Evolutionary conservation across 2,888 invertebrate genomes (phyloP), one percentile per base, ranked within the genome.

Genomic region (Hirudinaria manillensis): DNA sequence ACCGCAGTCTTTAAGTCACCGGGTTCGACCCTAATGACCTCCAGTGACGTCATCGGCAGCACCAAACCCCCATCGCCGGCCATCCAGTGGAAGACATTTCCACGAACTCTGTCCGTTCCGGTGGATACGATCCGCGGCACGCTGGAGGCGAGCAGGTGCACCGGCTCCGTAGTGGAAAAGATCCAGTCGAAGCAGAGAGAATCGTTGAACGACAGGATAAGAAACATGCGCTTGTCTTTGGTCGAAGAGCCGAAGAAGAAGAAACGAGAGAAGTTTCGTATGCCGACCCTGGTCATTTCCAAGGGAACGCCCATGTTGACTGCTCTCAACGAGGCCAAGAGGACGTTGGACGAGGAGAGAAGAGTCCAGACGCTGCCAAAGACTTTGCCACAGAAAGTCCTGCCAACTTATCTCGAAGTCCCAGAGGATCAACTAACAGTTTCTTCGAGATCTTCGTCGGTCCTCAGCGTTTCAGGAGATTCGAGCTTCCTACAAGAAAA

Each of bases 151-250:
- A 32, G 29, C 61, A 34, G 36, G 21, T 55, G 61, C 16, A 24
- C 55, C 6, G 2, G n/a, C 10, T 72, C 72, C 21, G 72, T 72
- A 32, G 56, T 72, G 16, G 72, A 72, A 34, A 29, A 29, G 34
- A 7, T 72, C 3, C 53, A 72, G 24, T 56, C 55, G 56, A 72
- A 72, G 56, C 72, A 72, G n/a, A 51, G 72, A 16, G 72, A 72
- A 21, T 29, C 36, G n/a, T 56, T 72, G 13, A 56, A 72, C n/a
- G 34, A 36, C 36, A 55, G 56, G 32, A 55, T 72, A 56, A 72
- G 61, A 4, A 55, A 36, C 32, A 55, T 72, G 16, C n/a, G 36
- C n/a, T 24, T 36, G 21, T 45, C 27, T 24, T 24, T 29, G 19
- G 24, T 51, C 29, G 32, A 51, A 32, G 45, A 45, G 21, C 55